Evolutionary conservation across 1,140 invertebrate species (phyloP), one percentile per base, ranked within the genome.

Genomic region (Drosophila pallidifrons): DNA sequence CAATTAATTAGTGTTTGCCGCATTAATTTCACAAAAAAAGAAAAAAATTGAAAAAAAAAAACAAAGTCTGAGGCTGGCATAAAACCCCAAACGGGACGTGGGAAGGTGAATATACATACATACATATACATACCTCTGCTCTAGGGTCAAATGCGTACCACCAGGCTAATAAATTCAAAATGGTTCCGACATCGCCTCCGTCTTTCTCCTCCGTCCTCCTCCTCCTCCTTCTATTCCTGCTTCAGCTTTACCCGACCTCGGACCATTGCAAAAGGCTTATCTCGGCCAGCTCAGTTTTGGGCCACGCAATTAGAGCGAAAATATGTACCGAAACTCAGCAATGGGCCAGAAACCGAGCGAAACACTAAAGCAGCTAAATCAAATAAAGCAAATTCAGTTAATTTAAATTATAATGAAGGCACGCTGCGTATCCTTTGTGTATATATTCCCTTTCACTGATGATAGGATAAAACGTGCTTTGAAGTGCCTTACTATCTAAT

Each of bases 1-100:
- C 81, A 88, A 88, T 88, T 88, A 88, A 88, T 88, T 88, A 88
- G 83, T 85, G 77, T 89, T 87, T 88, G 83, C 83, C 81, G 85
- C 83, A 88, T 88, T 88, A 88, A 88, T 88, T 88, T 89, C 83
- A 89, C 74, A 83, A 80, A 87, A 81, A 55, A 67, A 25, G 3
- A 5, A 79, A 55, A 15, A 11, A 71, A 38, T 38, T 57, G 47
- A 67, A 75, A 76, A 73, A 82, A n/a, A 51, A 63, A 67, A 66
- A 60, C 60, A 54, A 68, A 49, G 15, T 68, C 57, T 8, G 55
- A 87, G 59, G 63, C 57, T 45, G 43, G 35, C 43, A 57, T 71
- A 65, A 75, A 78, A 59, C 35, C 59, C 59, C 57, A 60, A 46
- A 32, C 16, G 25, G 10, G n/a, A 54, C 8, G 16, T 35, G 47